phyloP scores from a whole-genome alignment of 1,140 invertebrate species.

The Calliphora vicina region DNA sequence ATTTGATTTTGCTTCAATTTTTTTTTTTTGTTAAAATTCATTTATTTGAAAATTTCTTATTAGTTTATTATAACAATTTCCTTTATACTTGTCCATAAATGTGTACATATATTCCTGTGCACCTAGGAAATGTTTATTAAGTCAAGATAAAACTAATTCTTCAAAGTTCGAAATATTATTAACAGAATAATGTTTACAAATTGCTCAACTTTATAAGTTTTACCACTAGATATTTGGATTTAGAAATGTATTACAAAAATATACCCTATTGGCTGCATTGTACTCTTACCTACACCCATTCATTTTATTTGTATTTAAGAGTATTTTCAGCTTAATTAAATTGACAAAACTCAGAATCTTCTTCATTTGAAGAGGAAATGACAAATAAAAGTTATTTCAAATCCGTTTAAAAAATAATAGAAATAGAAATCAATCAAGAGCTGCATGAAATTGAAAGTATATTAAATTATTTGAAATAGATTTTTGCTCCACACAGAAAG shows the following conservation, averaged over 20 bases:
- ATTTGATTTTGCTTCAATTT: not conserved
- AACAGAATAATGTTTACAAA: too few species aligned
- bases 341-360: conserved; percentile 26
- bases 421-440: not conserved
- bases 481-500: not conserved
- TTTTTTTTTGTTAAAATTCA: not conserved
- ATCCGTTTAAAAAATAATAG: conserved; percentile 26
- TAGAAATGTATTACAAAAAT: too few species aligned
- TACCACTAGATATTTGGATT: too few species aligned
- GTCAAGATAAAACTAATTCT: too few species aligned
- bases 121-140: too few species aligned
- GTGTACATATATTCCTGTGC: too few species aligned
- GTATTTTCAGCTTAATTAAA: conserved; percentile 38
- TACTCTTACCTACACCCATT: too few species aligned
- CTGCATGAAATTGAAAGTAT: conserved; percentile 32
- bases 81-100: too few species aligned
- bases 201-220: too few species aligned
- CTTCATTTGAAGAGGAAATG: not conserved
- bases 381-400: conserved; percentile 17
- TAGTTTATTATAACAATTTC: conserved; percentile 18
- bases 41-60: conserved; percentile 3
- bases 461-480: conserved; percentile 20
- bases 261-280: too few species aligned
- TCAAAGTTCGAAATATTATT: too few species aligned
- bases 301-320: not conserved